Conservation (phyloP, 1,140 invertebrate species). For the Drosophila oshimai region DNA sequence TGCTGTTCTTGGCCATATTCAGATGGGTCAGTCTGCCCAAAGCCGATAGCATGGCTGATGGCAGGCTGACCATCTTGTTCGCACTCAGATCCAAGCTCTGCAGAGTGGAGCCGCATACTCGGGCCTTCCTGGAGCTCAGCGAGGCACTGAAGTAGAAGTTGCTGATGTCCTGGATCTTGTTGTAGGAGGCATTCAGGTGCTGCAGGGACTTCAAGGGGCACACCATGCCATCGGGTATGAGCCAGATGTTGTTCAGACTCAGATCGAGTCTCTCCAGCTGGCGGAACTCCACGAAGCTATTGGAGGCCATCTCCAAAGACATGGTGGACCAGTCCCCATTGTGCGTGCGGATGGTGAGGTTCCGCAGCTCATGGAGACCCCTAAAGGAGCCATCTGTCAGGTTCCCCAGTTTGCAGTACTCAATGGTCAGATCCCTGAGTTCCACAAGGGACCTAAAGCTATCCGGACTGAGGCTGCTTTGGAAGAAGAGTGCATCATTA, state of each 20-base stretch:
- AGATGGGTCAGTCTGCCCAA: constrained; percentile 86
- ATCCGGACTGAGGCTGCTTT: constrained; percentile 92
- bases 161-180: constrained; percentile 90
- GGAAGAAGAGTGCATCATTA: constrained; percentile 92
- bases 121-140: constrained; percentile 85
- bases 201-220: constrained; percentile 91
- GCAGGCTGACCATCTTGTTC: constrained; percentile 91
- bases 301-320: constrained; percentile 89
- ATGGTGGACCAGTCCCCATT: constrained; percentile 95
- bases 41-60: constrained; percentile 89
- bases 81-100: constrained; percentile 90
- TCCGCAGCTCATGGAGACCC: constrained; percentile 90
- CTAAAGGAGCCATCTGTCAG: constrained; percentile 92
- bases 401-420: constrained; percentile 95
- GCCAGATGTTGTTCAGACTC: constrained; percentile 94
- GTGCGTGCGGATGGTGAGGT: constrained; percentile 93
- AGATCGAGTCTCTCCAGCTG: constrained; percentile 91
- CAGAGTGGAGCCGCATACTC: constrained; percentile 87
- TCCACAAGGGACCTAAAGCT: constrained; percentile 93
- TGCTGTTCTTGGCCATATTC: constrained; percentile 87
- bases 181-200: constrained; percentile 91
- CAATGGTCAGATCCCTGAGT: constrained; percentile 91
- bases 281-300: constrained; percentile 88
- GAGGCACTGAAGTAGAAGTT: constrained; percentile 89
- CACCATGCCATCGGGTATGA: constrained; percentile 91